A percentile compares a stretch with the other conserved stretches of the same genome.
Evolutionary conservation across 2,888 invertebrate species (phyloP).

Genomic region (Dryobotodes eremita): DNA sequence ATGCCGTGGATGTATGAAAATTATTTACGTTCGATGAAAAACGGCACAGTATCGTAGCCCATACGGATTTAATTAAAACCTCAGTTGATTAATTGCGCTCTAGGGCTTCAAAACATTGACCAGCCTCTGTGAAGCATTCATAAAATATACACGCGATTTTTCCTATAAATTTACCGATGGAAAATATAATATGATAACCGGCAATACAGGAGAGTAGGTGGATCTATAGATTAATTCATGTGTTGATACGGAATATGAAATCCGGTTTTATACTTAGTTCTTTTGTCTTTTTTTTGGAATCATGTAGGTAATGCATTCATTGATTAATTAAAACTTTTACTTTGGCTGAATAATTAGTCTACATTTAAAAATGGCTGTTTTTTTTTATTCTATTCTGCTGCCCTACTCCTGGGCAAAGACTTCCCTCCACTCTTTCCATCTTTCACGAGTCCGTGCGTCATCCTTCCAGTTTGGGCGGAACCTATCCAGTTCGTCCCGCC

Average conservation of each 20-base stretch:
- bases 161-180: slow-evolving; percentile 44
- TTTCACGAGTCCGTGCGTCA: not conserved
- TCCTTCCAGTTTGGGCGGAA: not conserved
- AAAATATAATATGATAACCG: slow-evolving; percentile 28
- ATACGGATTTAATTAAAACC: slow-evolving; percentile 71
- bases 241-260: not conserved
- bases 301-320: not conserved
- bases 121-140: slow-evolving; percentile 46
- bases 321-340: not conserved
- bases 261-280: not conserved
- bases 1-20: slow-evolving; percentile 44
- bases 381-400: not conserved
- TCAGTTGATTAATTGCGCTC: slow-evolving; percentile 71
- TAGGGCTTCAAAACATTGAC: slow-evolving; percentile 69
- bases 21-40: slow-evolving; percentile 60
- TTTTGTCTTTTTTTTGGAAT: not conserved
- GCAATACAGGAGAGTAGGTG: not conserved
- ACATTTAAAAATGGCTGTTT: not conserved
- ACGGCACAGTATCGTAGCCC: slow-evolving; percentile 49
- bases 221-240: slow-evolving; percentile 21
- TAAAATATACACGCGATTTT: slow-evolving; percentile 55
- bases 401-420: not conserved
- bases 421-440: not conserved
- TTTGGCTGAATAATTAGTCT: not conserved
- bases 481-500: not conserved